Conservation (phyloP, 1,140 invertebrate genomes). For the Diachasma alloeum region DNA sequence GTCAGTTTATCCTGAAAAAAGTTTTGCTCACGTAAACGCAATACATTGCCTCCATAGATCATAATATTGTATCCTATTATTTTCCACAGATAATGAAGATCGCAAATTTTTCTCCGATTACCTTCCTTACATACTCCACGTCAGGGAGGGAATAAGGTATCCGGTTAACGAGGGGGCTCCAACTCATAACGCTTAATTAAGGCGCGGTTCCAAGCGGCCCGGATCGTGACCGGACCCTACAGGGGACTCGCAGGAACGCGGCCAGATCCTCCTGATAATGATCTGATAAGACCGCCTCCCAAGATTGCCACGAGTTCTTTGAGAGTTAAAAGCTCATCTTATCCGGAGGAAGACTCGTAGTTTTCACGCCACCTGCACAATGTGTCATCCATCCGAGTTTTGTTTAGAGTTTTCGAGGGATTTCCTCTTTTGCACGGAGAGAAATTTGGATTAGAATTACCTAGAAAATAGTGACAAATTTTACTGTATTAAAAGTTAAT, state of each 20-base stretch:
- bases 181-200: conserved; percentile 67
- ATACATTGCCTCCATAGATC: not conserved
- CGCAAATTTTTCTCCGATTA: conserved; percentile 30
- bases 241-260: conserved; percentile 53
- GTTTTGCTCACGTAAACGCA: not conserved
- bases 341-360: not conserved
- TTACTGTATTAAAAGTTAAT: no score
- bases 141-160: conserved; percentile 46
- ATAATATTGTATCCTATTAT: conserved; percentile 15
- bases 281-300: conserved; percentile 64
- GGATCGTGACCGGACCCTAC: conserved; percentile 60
- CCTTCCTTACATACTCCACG: conserved; percentile 16
- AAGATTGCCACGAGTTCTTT: conserved; percentile 49
- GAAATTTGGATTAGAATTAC: no score
- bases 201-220: conserved; percentile 52
- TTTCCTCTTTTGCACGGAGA: not conserved
- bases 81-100: conserved; percentile 24
- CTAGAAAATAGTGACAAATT: no score
- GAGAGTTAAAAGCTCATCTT: not conserved
- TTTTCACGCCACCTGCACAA: not conserved
- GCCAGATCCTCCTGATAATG: conserved; percentile 60
- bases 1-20: not conserved
- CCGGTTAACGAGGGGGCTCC: conserved; percentile 60
- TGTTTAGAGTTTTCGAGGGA: not conserved
- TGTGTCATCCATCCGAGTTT: not conserved